These are phyloP conservation scores for Malacoraja senta DNA, from an alignment of 2,797 vertebrate species.

Conservation along the genomic window DNA sequence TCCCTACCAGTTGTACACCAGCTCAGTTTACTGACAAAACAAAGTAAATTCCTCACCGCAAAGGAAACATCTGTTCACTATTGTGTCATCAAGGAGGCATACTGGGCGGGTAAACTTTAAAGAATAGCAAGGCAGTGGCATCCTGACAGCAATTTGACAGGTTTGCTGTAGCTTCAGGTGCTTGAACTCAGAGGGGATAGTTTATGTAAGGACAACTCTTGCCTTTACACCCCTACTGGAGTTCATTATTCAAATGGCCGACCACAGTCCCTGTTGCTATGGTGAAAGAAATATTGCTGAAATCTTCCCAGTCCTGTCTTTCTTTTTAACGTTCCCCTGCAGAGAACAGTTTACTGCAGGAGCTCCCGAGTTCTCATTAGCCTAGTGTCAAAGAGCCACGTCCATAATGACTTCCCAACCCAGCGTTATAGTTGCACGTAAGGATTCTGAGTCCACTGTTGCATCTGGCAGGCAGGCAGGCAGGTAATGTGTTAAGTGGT, in stretches of 20 bases:
- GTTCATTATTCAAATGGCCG: not conserved
- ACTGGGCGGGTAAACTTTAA: not conserved
- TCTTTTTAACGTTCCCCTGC: not conserved
- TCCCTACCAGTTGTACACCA: not conserved
- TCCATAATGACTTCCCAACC: not conserved
- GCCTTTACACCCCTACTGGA: not conserved
- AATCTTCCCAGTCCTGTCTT: not conserved
- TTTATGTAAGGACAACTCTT: not conserved
- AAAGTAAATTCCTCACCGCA: not conserved
- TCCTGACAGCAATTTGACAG: not conserved
- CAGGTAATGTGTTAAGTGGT: constrained; percentile 4
- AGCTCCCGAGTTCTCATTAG: constrained; percentile 13
- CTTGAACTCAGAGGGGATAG: too few species aligned
- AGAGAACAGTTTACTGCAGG: constrained; percentile 13
- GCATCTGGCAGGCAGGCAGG: not conserved
- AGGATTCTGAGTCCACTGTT: constrained; percentile 28
- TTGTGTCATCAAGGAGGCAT: not conserved
- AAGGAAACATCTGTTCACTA: not conserved
- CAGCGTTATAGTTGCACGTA: not conserved
- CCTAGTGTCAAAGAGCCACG: constrained; percentile 1
- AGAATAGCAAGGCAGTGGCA: not conserved
- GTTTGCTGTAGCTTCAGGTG: too few species aligned
- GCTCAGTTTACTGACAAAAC: not conserved
- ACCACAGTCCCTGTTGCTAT: constrained; percentile 2
- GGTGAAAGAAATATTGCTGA: not conserved